Evolutionary conservation across 2,888 invertebrate species (phyloP).

Genomic region (Mesoligia furuncula): DNA sequence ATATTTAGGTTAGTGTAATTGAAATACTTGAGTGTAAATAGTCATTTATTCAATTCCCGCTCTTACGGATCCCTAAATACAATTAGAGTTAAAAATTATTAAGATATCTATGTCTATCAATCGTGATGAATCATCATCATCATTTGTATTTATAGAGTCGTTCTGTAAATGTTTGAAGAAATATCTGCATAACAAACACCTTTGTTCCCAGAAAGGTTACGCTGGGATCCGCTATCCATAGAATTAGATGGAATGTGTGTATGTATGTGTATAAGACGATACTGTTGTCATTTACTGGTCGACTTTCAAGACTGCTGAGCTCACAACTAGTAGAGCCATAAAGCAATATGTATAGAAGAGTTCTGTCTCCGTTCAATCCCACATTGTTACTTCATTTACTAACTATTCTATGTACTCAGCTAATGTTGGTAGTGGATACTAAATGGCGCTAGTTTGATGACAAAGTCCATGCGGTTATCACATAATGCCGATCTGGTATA

Average conservation of each 20-base stretch:
- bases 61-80: not conserved
- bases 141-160: constrained; percentile 5
- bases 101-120: not conserved
- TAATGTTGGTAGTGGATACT: constrained; percentile 49
- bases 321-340: not conserved
- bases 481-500: constrained; percentile 21
- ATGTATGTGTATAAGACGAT: not conserved
- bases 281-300: not conserved
- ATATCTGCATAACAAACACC: not conserved
- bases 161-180: constrained; percentile 1
- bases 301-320: not conserved
- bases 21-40: not conserved
- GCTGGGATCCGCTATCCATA: not conserved
- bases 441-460: constrained; percentile 54
- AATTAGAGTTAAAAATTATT: not conserved
- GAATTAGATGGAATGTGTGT: not conserved
- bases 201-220: not conserved
- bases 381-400: constrained; percentile 21
- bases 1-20: not conserved
- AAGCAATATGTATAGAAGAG: not conserved
- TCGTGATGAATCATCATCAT: too few species aligned
- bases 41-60: not conserved
- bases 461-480: constrained; percentile 47
- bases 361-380: too few species aligned
- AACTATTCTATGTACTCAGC: constrained; percentile 37